Conservation (phyloP, 2,888 invertebrate genomes). For the Parelbella ahira region DNA sequence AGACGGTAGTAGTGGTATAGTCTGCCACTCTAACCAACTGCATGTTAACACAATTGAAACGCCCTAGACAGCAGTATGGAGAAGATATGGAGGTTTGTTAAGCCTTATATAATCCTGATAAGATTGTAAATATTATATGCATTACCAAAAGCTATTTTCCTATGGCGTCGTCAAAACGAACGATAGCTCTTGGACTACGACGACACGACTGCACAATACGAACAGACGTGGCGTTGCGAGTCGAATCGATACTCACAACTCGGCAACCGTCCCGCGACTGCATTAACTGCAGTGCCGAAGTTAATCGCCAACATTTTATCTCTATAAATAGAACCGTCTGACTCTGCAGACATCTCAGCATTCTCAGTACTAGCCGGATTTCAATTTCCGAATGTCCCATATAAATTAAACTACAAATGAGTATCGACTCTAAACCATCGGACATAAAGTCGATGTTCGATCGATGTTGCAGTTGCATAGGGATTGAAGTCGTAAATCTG, state of each 20-base stretch:
- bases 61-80: too few relatives aligned
- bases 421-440: constrained; percentile 35
- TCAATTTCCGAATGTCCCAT: constrained; percentile 38
- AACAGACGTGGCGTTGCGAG: too few relatives aligned
- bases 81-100: too few relatives aligned
- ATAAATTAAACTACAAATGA: constrained; percentile 26
- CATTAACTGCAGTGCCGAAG: constrained; percentile 33
- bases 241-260: constrained; percentile 31
- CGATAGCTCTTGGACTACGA: too few relatives aligned
- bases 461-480: constrained; percentile 3
- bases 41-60: too few relatives aligned
- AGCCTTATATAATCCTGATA: too few relatives aligned
- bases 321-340: constrained; percentile 74
- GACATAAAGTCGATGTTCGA: constrained; percentile 37
- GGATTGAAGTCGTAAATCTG: constrained; percentile 25
- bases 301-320: constrained; percentile 54
- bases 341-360: constrained; percentile 63
- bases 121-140: too few relatives aligned
- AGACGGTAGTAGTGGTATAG: too few relatives aligned
- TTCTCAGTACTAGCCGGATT: constrained; percentile 31
- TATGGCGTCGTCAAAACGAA: too few relatives aligned
- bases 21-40: too few relatives aligned
- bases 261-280: constrained; percentile 31
- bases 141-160: too few relatives aligned
- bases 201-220: too few relatives aligned